Conservation (phyloP, 64 coral and sea anemone species). For the Pocillopora damicornis region DNA sequence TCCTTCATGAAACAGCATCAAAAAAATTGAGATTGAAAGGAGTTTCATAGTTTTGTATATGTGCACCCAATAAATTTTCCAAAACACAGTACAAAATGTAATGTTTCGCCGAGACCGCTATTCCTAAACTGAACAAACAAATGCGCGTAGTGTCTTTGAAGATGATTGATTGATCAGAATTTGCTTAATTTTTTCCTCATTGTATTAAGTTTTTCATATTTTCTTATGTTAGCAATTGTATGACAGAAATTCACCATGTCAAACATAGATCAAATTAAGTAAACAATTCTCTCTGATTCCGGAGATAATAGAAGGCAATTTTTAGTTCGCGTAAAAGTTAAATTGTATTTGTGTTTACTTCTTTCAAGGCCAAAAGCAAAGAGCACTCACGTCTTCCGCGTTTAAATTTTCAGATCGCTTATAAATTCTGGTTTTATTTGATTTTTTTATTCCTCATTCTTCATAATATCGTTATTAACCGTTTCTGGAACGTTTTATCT, state of each 20-base stretch:
- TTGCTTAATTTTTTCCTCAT: not conserved
- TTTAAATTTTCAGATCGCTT: not conserved
- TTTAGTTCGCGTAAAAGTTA: not conserved
- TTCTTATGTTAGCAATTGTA: not conserved
- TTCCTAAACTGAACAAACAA: not conserved
- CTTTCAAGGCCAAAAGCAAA: not conserved
- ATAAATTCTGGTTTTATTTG: not conserved
- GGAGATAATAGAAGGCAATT: not conserved
- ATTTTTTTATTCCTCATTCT: not conserved
- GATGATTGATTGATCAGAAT: not conserved
- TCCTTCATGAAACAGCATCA: not conserved
- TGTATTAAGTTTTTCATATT: not conserved
- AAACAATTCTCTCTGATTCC: not conserved
- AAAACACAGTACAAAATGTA: not conserved
- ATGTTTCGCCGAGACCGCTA: not conserved
- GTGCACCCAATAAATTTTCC: not conserved
- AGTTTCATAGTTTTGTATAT: not conserved
- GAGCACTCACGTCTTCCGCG: not conserved
- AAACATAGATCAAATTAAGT: slow-evolving; percentile 4
- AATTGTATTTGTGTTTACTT: not conserved
- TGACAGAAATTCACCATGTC: slow-evolving; percentile 1
- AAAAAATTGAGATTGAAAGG: not conserved
- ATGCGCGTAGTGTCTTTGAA: not conserved
- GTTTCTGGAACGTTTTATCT: not conserved
- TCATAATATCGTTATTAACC: not conserved